These are phyloP conservation scores for Hydrochoerus hydrochaeris DNA, from an alignment of 2,113 vertebrate genomes.

Conservation along the genomic window DNA sequence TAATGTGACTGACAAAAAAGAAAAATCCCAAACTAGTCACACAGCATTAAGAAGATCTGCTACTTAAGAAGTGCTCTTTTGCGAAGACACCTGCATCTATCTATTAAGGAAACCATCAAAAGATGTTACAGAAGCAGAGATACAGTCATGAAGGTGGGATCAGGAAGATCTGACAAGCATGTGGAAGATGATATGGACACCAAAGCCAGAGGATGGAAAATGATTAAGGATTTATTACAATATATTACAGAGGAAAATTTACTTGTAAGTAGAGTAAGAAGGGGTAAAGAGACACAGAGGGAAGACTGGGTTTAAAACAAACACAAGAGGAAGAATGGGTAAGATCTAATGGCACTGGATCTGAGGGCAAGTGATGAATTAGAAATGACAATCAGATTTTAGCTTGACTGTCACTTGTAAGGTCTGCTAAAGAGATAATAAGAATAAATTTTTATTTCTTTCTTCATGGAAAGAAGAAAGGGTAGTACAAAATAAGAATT, in stretches of 20 bases:
- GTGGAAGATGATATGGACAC: not conserved
- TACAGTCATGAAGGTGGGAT: too few relatives aligned
- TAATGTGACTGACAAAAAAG: constrained; percentile 12
- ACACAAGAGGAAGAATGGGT: not conserved
- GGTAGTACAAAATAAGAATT: not conserved
- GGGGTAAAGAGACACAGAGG: not conserved
- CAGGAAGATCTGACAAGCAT: not conserved
- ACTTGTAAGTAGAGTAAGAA: not conserved
- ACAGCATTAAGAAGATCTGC: not conserved
- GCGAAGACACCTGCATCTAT: constrained; percentile 46
- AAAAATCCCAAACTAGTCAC: constrained; percentile 56
- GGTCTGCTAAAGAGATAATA: not conserved
- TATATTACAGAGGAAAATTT: not conserved
- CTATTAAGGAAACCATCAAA: not conserved
- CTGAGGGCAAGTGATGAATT: not conserved
- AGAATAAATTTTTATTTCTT: not conserved
- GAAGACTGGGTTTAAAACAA: not conserved
- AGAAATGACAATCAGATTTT: not conserved
- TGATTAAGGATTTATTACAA: not conserved
- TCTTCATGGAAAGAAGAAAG: not conserved
- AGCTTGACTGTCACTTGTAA: not conserved
- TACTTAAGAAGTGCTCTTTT: constrained; percentile 28
- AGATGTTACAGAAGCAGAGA: not conserved
- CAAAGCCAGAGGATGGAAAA: not conserved
- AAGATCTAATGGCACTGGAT: not conserved